Evolutionary conservation across 1,140 invertebrate genomes (phyloP).

Genomic region (Sitophilus oryzae): DNA sequence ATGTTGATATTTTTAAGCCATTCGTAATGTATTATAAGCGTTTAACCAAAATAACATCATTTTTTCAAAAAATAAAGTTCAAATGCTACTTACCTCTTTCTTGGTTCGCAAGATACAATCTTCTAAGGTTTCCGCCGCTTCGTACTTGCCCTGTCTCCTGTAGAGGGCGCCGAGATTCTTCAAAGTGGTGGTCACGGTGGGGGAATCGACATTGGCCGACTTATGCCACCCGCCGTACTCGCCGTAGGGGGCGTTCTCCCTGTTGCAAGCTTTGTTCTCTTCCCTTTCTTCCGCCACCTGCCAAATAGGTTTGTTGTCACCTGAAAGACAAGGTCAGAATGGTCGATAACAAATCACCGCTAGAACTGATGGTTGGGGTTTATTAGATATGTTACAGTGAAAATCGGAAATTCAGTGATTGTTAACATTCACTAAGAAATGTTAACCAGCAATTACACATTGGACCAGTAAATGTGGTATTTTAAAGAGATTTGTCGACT

Average conservation of each 20-base stretch:
- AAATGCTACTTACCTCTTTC: conserved; percentile 67
- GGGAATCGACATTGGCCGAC: conserved; percentile 96
- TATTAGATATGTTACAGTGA: neutral
- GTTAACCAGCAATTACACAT: no score
- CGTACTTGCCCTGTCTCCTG: conserved; percentile 95
- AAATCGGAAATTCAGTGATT: no score
- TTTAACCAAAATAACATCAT: no score
- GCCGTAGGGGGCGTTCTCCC: conserved; percentile 84
- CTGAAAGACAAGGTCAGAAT: conserved; percentile 44
- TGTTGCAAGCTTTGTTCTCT: conserved; percentile 87
- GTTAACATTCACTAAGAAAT: no score
- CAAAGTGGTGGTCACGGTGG: conserved; percentile 93
- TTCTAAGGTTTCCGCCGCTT: conserved; percentile 96
- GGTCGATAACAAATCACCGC: neutral
- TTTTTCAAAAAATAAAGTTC: no score
- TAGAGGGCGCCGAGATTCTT: conserved; percentile 97
- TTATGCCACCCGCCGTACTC: conserved; percentile 98
- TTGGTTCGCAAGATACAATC: conserved; percentile 91
- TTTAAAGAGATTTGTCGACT: no score
- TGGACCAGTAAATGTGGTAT: no score
- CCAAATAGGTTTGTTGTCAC: conserved; percentile 99
- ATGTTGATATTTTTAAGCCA: no score
- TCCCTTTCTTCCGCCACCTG: conserved; percentile 98
- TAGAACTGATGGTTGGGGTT: neutral
- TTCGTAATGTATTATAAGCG: no score